Conservation (phyloP, 2,113 vertebrate species). For the Ondatra zibethicus region DNA sequence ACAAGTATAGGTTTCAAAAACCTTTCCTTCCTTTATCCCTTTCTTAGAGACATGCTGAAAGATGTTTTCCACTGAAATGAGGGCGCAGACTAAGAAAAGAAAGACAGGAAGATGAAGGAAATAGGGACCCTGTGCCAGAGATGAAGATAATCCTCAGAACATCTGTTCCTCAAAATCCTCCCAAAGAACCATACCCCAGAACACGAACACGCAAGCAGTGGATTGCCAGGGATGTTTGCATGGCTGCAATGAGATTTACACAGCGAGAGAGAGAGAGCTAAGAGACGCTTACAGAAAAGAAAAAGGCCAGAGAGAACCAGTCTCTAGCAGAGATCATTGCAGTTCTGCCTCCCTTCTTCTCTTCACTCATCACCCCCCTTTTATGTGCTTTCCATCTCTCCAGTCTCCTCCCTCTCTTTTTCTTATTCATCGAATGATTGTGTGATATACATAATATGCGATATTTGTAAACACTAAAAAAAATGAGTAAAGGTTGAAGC, state of each 20-base stretch:
- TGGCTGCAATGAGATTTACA: not conserved
- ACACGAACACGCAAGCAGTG: not conserved
- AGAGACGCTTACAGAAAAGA: not conserved
- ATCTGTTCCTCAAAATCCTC: not conserved
- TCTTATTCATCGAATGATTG: not conserved
- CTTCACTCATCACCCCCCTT: not conserved
- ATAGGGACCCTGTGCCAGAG: not conserved
- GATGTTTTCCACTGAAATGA: not conserved
- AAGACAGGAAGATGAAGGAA: not conserved
- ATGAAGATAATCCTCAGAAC: not conserved
- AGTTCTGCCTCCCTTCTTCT: not conserved
- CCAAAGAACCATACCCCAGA: not conserved
- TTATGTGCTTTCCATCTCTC: no score
- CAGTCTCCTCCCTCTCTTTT: not conserved
- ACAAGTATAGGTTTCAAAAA: not conserved
- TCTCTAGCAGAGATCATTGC: not conserved
- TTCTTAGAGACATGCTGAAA: not conserved
- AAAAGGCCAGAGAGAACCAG: no score
- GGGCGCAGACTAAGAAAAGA: not conserved
- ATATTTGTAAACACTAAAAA: not conserved
- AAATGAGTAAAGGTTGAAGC: not conserved
- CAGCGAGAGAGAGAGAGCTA: not conserved
- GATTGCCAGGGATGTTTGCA: not conserved
- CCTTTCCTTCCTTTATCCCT: not conserved
- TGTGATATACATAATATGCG: no score